Base-by-base conservation (phyloP, 1,140 invertebrate species). In the Megathymus violae region DNA sequence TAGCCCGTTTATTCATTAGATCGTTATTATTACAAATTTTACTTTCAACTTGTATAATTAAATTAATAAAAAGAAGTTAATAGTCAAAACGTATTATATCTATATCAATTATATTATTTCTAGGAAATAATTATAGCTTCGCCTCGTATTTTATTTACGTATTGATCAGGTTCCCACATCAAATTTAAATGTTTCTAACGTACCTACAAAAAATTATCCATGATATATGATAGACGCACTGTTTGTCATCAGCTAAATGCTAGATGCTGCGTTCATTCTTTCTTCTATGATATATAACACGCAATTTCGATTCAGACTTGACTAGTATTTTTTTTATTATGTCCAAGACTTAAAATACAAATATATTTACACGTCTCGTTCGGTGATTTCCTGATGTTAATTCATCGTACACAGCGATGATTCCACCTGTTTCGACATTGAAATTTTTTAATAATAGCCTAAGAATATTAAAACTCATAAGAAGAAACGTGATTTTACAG, bases 371-470 rank as follows among this genome's bases (percentile, higher is more conserved):
- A 34, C 22, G 16, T 22, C 47, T 36, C 36, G 13, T 16, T 13
- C 31, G 38, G 52, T 64, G 51, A 62, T 64, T 65, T 69, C 67
- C 62, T 69, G 51, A 62, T 69, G 41, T 52, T 62, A 48, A 62
- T 65, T n/a, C n/a, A n/a, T 31, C 58, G 47, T n/a, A 14, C 38
- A 16, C 14, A 9, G 5, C 11, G 15, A 1, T 10, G 64, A 67
- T 59, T 69, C 44, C 71, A 81, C 71, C 72, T 79, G 71, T 74
- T 71, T 59, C 70, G 73, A 73, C 78, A 82, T 82, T 82, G 70
- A 68, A 66, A 70, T 47, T 64, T 69, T 71, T 74, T 62, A 54
- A 54, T 62, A 59, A 67, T 69, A 61, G 46, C 58, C 52, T 31
- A 41, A 46, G 38, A 65, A 62, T 70, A 56, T 64, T 22, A 58